Evolutionary conservation across 2,888 invertebrate genomes (phyloP).

Genomic region (Auanema sp.): DNA sequence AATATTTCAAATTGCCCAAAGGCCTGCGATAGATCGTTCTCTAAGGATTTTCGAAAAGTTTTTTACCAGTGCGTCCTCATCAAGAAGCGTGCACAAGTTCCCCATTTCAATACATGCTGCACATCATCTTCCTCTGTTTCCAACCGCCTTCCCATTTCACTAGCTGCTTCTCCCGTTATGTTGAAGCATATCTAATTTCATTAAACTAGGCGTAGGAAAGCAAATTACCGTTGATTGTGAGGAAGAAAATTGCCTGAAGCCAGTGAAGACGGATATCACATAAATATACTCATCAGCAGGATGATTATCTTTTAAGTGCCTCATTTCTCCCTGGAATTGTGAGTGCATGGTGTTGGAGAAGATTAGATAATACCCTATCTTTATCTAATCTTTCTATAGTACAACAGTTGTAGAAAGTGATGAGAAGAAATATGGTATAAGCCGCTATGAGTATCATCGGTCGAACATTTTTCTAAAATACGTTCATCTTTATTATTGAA

Average conservation of each 20-base stretch:
- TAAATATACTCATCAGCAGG: slow-evolving; percentile 46
- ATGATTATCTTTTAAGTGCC: slow-evolving; percentile 39
- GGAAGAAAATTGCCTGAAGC: slow-evolving; percentile 43
- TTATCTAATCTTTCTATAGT: too few species aligned
- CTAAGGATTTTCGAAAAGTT: neutral
- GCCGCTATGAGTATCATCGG: neutral
- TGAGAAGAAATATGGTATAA: neutral
- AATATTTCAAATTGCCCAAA: slow-evolving; percentile 37
- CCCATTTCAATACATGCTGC: slow-evolving; percentile 41
- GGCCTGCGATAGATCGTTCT: slow-evolving; percentile 15
- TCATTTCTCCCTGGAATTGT: slow-evolving; percentile 25
- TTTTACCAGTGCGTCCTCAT: slow-evolving; percentile 42
- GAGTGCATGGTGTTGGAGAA: too few species aligned
- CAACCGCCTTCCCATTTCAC: slow-evolving; percentile 35
- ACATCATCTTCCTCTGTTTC: slow-evolving; percentile 21
- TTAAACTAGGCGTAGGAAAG: slow-evolving; percentile 12
- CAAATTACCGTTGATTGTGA: slow-evolving; percentile 35
- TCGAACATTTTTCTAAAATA: neutral
- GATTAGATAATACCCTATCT: too few species aligned
- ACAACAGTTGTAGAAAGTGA: too few species aligned
- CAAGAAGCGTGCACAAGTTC: slow-evolving; percentile 40
- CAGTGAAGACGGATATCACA: slow-evolving; percentile 44
- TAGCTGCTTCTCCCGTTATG: slow-evolving; percentile 34
- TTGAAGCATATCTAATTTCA: slow-evolving; percentile 35
- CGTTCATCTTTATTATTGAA: too few species aligned